Evolutionary conservation across 2,113 vertebrate genomes (phyloP).

Genomic region (Argyrosomus japonicus): DNA sequence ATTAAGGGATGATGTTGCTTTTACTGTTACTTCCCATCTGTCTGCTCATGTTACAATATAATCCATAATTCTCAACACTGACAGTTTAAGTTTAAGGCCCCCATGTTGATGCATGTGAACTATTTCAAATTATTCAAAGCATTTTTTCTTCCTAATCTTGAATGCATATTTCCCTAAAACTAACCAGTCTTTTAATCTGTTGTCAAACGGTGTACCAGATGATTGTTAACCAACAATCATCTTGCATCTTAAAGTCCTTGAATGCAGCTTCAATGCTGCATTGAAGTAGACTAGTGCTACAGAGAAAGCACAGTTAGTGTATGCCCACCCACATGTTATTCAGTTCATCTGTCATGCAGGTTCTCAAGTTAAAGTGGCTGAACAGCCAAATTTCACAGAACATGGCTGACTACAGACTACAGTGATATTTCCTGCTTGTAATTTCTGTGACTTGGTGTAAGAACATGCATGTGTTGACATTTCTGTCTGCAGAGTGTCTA

Average conservation of each 20-base stretch:
- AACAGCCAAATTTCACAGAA: conserved; percentile 8
- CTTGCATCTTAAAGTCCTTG: not conserved
- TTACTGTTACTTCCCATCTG: not conserved
- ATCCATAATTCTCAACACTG: not conserved
- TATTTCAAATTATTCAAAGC: not conserved
- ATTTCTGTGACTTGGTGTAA: not conserved
- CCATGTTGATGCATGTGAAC: not conserved
- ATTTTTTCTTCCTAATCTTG: not conserved
- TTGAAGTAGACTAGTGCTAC: not conserved
- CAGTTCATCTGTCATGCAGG: conserved; percentile 18
- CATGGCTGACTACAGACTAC: not conserved
- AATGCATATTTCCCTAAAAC: not conserved
- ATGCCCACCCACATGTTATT: conserved; percentile 2
- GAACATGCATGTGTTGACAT: not conserved
- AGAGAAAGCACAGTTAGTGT: not conserved
- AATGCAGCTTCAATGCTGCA: not conserved
- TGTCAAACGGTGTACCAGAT: not conserved
- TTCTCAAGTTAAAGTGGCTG: conserved; percentile 15
- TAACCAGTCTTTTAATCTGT: not conserved
- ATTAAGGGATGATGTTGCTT: too few species aligned
- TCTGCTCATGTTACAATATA: not conserved
- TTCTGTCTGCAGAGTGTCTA: not conserved
- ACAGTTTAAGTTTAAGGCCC: not conserved
- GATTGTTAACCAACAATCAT: not conserved
- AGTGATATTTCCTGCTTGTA: not conserved